Percentiles rank a stretch among this genome's conserved stretches.
Evolutionary conservation across 2,888 invertebrate genomes (phyloP).

Genomic region (Pristionchus fissidentatus): DNA sequence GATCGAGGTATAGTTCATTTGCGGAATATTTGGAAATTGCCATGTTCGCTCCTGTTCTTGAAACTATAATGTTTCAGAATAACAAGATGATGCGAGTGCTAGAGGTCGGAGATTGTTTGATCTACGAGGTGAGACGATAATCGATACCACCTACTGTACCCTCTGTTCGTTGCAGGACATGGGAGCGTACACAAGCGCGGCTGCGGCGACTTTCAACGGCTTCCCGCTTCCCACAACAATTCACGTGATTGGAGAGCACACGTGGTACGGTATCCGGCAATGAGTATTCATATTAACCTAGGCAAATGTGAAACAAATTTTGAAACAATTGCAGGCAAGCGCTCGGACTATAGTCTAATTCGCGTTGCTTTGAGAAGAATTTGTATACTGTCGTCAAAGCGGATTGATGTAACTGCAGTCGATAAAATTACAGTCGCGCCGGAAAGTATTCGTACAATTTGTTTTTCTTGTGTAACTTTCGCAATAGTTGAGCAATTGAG

Average conservation of each 20-base stretch:
- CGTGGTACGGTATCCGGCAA: slow-evolving; percentile 8
- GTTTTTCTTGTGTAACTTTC: too few relatives aligned
- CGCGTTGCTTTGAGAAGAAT: too few relatives aligned
- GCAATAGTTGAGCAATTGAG: too few relatives aligned
- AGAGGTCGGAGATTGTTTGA: slow-evolving; percentile 88
- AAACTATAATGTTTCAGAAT: slow-evolving; percentile 34
- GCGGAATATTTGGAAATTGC: slow-evolving; percentile 75
- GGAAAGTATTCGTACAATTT: too few relatives aligned
- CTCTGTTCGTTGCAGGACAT: neutral
- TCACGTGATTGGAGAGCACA: neutral
- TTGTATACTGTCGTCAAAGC: too few relatives aligned
- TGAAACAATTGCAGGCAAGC: too few relatives aligned
- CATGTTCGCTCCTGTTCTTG: slow-evolving; percentile 65
- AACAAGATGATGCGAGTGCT: slow-evolving; percentile 82
- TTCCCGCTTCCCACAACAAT: neutral
- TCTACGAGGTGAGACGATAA: slow-evolving; percentile 81
- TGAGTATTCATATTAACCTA: too few relatives aligned
- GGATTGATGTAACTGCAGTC: too few relatives aligned
- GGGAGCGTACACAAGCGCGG: slow-evolving; percentile 17
- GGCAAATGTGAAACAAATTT: too few relatives aligned
- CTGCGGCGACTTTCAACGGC: neutral
- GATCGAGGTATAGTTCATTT: slow-evolving; percentile 76
- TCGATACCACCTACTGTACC: neutral
- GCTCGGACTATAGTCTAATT: too few relatives aligned
- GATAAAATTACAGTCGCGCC: too few relatives aligned